Evolutionary conservation across 2,888 invertebrate genomes (phyloP), one percentile per base, ranked within the genome.

Genomic region (Epirrhoe tristata): DNA sequence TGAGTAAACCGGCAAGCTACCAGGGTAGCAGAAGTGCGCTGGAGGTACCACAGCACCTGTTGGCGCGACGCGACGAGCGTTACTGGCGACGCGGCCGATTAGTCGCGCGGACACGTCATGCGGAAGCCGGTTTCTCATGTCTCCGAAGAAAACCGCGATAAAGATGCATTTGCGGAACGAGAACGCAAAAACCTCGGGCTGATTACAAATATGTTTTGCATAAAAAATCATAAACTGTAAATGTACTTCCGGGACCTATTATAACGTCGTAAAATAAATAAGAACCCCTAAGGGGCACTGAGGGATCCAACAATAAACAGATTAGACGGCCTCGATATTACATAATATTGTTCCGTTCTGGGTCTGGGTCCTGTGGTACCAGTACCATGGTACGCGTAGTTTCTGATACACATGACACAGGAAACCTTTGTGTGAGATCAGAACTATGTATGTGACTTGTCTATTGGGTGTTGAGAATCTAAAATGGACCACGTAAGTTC

Each of bases 61-160:
- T 89, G 78, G 86, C 84, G 85, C 90, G 90, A 81, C 89, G 91
- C 87, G 89, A 87, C 83, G 84, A 87, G 80, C 89, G 87, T 84
- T 88, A 93, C 93, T 93, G 92, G 87, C 82, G 80, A 81, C 83
- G 78, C 87, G 84, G 79, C 81, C 85, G 86, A 89, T 89, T 88
- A 89, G 90, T 86, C 87, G 85, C 85, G 80, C 74, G 83, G 83
- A 87, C 88, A 90, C 91, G 92, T 91, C 91, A 92, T 80, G 81
- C 90, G 87, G 90, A 88, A 93, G 93, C 93, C 91, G 92, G 92
- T 93, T 91, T 85, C 84, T 82, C 80, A 75, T 82, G 81, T 79
- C 84, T 88, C 82, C 83, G 83, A 87, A 87, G 87, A 89, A 90
- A 88, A 86, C 82, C 82, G 85, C 84, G 77, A 81, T 79, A 83